phyloP scores from a whole-genome alignment of 2,113 vertebrate species.

The Mormyrus iriodes region DNA sequence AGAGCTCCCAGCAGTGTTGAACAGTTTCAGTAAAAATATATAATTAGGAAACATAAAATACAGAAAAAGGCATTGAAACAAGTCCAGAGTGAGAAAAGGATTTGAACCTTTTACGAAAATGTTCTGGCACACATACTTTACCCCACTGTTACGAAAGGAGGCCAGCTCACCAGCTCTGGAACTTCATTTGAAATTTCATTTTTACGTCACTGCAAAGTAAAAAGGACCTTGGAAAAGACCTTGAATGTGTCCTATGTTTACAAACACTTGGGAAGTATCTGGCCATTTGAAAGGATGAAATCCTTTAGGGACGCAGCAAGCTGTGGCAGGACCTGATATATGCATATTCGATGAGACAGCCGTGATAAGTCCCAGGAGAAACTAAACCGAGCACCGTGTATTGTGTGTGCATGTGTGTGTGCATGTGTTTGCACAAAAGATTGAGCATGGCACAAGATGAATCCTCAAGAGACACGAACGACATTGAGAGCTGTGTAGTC shows the following conservation, averaged over 20 bases:
- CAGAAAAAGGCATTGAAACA: not conserved
- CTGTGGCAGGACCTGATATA: not conserved
- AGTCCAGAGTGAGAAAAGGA: not conserved
- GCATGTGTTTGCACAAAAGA: not conserved
- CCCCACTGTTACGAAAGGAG: conserved; percentile 16
- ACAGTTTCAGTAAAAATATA: not conserved
- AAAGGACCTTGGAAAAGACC: not conserved
- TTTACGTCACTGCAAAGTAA: not conserved
- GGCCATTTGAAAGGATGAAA: not conserved
- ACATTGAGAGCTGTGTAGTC: not conserved
- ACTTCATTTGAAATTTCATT: not conserved
- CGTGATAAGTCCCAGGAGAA: not conserved
- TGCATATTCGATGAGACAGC: not conserved
- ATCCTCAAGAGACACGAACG: not conserved
- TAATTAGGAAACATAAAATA: not conserved
- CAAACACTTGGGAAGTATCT: not conserved
- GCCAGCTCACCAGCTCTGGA: conserved; percentile 26
- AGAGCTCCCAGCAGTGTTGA: not conserved
- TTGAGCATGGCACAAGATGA: not conserved
- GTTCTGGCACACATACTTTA: not conserved
- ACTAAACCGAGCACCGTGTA: not conserved
- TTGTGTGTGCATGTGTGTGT: not conserved
- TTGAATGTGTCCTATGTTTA: not conserved
- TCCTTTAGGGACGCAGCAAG: not conserved
- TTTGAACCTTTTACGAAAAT: not conserved